These are phyloP conservation scores for Perizoma flavofasciatum DNA, from an alignment of 2,888 invertebrate species.

Conservation along the genomic window DNA sequence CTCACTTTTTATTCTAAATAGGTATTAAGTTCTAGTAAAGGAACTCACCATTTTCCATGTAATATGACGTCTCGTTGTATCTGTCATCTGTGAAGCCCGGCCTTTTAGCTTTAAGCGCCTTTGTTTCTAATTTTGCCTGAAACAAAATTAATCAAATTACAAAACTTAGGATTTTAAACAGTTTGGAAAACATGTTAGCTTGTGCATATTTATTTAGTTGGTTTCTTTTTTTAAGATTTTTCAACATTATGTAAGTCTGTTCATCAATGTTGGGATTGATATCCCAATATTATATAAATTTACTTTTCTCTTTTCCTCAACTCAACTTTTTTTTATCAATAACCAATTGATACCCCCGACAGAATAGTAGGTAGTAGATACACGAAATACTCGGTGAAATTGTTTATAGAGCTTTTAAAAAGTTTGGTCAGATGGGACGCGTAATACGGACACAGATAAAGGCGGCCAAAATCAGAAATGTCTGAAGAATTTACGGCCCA, in stretches of 20 bases:
- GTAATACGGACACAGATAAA: background rate
- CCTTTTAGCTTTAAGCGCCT: constrained; percentile 94
- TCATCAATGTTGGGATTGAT: too few relatives aligned
- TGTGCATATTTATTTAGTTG: too few relatives aligned
- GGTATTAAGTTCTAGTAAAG: too few relatives aligned
- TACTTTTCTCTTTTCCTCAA: too few relatives aligned
- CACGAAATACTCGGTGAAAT: constrained; percentile 50
- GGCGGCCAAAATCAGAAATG: background rate
- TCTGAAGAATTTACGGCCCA: background rate
- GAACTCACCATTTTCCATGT: constrained; percentile 94
- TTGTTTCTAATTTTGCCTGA: constrained; percentile 95
- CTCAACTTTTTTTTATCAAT: constrained; percentile 27
- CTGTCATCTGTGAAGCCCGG: constrained; percentile 96
- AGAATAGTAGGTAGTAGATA: constrained; percentile 47
- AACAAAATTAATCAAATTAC: constrained; percentile 68
- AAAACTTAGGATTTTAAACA: too few relatives aligned
- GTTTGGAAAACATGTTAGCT: too few relatives aligned
- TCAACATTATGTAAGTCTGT: too few relatives aligned
- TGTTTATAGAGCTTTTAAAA: constrained; percentile 46
- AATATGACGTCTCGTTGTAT: constrained; percentile 97
- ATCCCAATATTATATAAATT: too few relatives aligned
- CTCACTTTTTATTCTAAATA: too few relatives aligned
- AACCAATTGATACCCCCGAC: constrained; percentile 27
- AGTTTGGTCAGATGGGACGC: constrained; percentile 45
- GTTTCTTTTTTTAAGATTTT: too few relatives aligned